phyloP scores from a whole-genome alignment of 2,888 invertebrate species.

The Apodemia hepburni region DNA sequence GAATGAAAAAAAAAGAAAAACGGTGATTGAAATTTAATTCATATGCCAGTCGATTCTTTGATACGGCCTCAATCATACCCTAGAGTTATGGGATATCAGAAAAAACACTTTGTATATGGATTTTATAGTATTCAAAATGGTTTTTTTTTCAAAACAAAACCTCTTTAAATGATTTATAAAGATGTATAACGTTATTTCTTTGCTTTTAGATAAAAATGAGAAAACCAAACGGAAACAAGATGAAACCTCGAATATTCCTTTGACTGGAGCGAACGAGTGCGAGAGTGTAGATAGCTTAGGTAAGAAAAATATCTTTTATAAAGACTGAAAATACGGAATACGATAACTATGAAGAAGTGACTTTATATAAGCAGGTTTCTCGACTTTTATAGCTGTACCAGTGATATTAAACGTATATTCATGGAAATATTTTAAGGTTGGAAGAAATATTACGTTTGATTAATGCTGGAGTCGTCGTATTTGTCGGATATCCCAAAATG shows the following conservation, averaged over 20 bases:
- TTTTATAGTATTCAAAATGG: not conserved
- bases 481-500: too few species aligned
- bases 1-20: too few species aligned
- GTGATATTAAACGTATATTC: not conserved
- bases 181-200: slow-evolving; percentile 5
- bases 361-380: not conserved
- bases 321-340: not conserved
- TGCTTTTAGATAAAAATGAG: slow-evolving; percentile 52
- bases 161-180: not conserved
- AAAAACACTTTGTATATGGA: too few species aligned
- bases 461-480: not conserved
- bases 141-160: not conserved
- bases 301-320: slow-evolving; percentile 35
- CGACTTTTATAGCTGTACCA: not conserved
- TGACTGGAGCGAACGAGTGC: slow-evolving; percentile 67
- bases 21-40: too few species aligned
- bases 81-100: too few species aligned
- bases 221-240: slow-evolving; percentile 64
- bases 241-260: slow-evolving; percentile 67
- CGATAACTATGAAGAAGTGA: not conserved
- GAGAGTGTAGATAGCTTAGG: slow-evolving; percentile 73
- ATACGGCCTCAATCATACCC: too few species aligned
- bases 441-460: not conserved
- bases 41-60: too few species aligned
- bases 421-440: not conserved